phyloP scores from a whole-genome alignment of 2,888 invertebrate genomes.

The Stictocephala bisonia region DNA sequence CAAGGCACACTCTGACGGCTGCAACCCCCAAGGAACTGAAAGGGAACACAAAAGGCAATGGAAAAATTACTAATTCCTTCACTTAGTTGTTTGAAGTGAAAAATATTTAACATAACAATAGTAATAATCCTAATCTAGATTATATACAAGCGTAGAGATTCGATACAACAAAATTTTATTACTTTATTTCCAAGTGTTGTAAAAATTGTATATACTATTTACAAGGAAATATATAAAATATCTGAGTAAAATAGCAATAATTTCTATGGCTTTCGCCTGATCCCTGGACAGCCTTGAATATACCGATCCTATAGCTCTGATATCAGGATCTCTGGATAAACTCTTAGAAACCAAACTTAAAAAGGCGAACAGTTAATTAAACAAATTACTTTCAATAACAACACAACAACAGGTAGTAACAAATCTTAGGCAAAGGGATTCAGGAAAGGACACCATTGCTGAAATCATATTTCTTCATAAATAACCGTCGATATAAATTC shows the following conservation, averaged over 20 bases:
- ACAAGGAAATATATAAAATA: slow-evolving; percentile 52
- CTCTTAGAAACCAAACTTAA: slow-evolving; percentile 11
- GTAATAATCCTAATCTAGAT: slow-evolving; percentile 46
- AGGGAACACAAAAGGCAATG: slow-evolving; percentile 32
- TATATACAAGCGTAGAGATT: slow-evolving; percentile 47
- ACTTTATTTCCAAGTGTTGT: slow-evolving; percentile 50
- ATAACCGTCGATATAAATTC: slow-evolving; percentile 6
- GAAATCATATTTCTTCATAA: neutral
- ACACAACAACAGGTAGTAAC: slow-evolving; percentile 33
- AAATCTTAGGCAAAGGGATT: slow-evolving; percentile 26
- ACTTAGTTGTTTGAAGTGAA: slow-evolving; percentile 50
- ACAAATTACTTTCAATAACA: slow-evolving; percentile 12
- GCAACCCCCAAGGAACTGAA: slow-evolving; percentile 20
- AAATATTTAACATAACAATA: slow-evolving; percentile 44
- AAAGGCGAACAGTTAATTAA: slow-evolving; percentile 21
- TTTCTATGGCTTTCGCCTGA: slow-evolving; percentile 52
- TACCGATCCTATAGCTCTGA: slow-evolving; percentile 34
- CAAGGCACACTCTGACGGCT: slow-evolving; percentile 45
- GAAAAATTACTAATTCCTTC: slow-evolving; percentile 40
- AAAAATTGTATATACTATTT: slow-evolving; percentile 56
- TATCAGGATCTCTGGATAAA: slow-evolving; percentile 24
- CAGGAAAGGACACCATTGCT: neutral
- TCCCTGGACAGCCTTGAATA: slow-evolving; percentile 48
- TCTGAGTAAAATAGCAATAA: slow-evolving; percentile 49
- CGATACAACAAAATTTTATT: slow-evolving; percentile 48